Evolutionary conservation across 1,140 invertebrate genomes (phyloP).

Genomic region (Drosophila baimaii): DNA sequence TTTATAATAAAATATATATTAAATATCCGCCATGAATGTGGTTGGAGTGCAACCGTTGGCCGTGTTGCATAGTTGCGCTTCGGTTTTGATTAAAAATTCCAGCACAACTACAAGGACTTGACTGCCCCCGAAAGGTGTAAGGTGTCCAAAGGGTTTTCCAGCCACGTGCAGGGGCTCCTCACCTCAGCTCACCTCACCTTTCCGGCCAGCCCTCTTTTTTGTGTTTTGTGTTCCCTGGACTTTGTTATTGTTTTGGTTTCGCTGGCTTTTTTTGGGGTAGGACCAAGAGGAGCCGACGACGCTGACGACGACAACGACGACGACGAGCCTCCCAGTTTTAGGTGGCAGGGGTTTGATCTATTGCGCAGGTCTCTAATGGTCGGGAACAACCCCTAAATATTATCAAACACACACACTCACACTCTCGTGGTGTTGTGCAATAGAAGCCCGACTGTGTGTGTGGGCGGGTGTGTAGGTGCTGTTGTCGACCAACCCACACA

Average conservation of each 20-base stretch:
- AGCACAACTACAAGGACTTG: conserved; percentile 20
- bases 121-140: conserved; percentile 29
- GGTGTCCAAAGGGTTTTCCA: conserved; percentile 40
- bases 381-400: conserved; percentile 73
- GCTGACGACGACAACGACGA: not conserved
- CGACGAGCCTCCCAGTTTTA: conserved; percentile 45
- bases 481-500: conserved; percentile 76
- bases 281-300: conserved; percentile 47
- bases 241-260: conserved; percentile 46
- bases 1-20: conserved; percentile 39
- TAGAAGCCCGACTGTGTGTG: conserved; percentile 54
- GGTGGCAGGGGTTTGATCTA: conserved; percentile 51
- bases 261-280: conserved; percentile 61
- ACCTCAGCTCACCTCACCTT: conserved; percentile 10
- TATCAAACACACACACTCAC: conserved; percentile 8
- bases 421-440: conserved; percentile 44
- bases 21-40: conserved; percentile 40
- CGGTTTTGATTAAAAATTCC: conserved; percentile 76
- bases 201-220: not conserved
- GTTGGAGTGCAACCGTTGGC: conserved; percentile 20
- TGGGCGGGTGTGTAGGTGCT: conserved; percentile 62
- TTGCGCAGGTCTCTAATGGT: conserved; percentile 77
- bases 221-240: conserved; percentile 2
- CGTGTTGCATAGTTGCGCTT: conserved; percentile 70
- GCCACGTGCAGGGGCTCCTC: conserved; percentile 55